Evolutionary conservation across 2,113 vertebrate species (phyloP).

Genomic region (Mormyrus lacerda): DNA sequence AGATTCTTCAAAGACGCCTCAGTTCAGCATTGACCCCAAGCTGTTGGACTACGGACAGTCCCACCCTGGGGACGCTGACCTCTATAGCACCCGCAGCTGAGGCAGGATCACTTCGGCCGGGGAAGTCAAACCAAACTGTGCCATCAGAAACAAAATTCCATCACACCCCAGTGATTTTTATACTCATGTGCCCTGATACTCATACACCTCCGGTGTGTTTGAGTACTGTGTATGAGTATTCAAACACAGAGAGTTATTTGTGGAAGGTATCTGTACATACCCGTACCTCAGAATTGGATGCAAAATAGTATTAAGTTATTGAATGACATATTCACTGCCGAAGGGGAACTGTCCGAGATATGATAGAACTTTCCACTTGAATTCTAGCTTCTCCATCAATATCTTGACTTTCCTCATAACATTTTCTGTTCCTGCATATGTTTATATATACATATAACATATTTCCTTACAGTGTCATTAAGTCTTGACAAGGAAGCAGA

Average conservation of each 20-base stretch:
- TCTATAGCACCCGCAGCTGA: constrained; percentile 86
- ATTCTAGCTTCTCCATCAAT: not conserved
- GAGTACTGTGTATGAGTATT: not conserved
- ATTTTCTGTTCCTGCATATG: not conserved
- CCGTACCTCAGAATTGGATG: not conserved
- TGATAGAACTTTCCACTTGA: not conserved
- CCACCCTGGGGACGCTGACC: constrained; percentile 74
- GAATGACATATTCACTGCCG: not conserved
- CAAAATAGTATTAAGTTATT: not conserved
- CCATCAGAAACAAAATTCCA: not conserved
- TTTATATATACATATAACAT: not conserved
- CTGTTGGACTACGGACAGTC: constrained; percentile 80
- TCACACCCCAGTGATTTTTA: not conserved
- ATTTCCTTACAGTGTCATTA: not conserved
- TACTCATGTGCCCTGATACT: not conserved
- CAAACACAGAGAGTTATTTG: not conserved
- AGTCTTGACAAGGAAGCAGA: not conserved
- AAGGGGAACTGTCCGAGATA: not conserved
- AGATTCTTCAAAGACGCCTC: constrained; percentile 50
- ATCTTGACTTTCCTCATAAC: not conserved
- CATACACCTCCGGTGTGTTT: not conserved
- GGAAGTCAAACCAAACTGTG: not conserved
- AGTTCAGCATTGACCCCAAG: constrained; percentile 62
- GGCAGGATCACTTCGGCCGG: not conserved
- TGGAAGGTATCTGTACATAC: not conserved